A percentile compares a stretch with the other conserved stretches of the same genome.
Evolutionary conservation across 1,140 invertebrate genomes (phyloP).

Genomic region (Apis florea): DNA sequence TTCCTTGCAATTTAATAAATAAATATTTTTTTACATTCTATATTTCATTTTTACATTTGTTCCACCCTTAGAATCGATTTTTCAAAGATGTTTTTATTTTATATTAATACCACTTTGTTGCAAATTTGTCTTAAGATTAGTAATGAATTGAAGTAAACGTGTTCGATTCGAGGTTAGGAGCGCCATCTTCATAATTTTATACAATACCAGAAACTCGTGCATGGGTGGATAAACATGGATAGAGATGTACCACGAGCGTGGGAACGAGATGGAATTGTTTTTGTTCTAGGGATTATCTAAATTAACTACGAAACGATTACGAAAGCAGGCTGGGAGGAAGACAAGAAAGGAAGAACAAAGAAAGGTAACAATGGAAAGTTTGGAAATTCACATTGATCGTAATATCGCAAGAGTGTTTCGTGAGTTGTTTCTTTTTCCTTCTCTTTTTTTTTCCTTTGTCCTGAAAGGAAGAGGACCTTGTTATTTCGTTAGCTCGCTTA

Average conservation of each 20-base stretch:
- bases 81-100: no score
- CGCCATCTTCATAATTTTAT: no score
- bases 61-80: no score
- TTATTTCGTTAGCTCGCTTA: slow-evolving; percentile 32
- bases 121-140: no score
- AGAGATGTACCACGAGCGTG: neutral
- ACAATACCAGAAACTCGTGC: no score
- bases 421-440: neutral
- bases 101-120: no score
- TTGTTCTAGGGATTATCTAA: slow-evolving; percentile 17
- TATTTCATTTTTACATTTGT: no score
- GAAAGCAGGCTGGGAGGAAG: neutral
- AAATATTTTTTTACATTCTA: no score
- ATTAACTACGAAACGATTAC: slow-evolving; percentile 22
- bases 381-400: neutral
- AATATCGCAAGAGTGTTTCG: neutral
- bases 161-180: no score
- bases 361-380: neutral
- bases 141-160: no score
- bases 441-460: neutral
- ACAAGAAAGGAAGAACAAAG: neutral
- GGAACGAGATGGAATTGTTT: neutral
- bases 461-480: neutral
- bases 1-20: no score
- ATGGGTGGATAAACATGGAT: neutral